A percentile compares a stretch with the other conserved stretches of the same genome.
Conservation (phyloP, 1,140 invertebrate species). For the Augochlora pura region DNA sequence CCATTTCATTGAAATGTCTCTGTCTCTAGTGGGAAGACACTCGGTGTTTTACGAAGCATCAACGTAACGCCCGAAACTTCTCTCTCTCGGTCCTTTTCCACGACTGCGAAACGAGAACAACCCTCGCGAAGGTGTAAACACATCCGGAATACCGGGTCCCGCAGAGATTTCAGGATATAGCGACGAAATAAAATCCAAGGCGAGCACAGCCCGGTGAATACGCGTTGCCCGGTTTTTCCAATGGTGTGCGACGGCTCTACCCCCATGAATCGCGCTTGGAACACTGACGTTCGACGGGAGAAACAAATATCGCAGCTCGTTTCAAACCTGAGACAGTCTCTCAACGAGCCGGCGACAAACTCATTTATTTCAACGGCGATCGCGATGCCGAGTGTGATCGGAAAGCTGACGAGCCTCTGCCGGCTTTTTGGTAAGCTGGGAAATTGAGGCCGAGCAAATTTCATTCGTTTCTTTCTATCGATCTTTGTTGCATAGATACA, state of each 20-base stretch:
- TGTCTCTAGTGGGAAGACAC: slow-evolving; percentile 43
- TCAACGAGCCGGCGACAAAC: neutral
- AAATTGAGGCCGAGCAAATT: neutral
- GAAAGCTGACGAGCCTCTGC: neutral
- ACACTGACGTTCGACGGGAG: slow-evolving; percentile 26
- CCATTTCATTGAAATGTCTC: slow-evolving; percentile 40
- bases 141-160: slow-evolving; percentile 29
- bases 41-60: slow-evolving; percentile 16
- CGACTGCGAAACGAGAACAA: neutral
- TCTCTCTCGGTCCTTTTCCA: slow-evolving; percentile 12
- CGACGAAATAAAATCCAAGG: slow-evolving; percentile 67
- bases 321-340: neutral
- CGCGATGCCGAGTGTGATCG: slow-evolving; percentile 12
- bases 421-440: neutral
- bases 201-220: slow-evolving; percentile 64
- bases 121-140: slow-evolving; percentile 18
- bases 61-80: slow-evolving; percentile 52
- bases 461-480: neutral
- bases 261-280: slow-evolving; percentile 5
- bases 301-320: slow-evolving; percentile 46
- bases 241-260: neutral
- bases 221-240: slow-evolving; percentile 41
- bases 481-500: no score
- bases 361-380: slow-evolving; percentile 23
- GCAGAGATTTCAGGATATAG: slow-evolving; percentile 64